Evolutionary conservation across 2,113 vertebrate genomes (phyloP), one percentile per base, ranked within the genome.

Genomic region (Conger conger): DNA sequence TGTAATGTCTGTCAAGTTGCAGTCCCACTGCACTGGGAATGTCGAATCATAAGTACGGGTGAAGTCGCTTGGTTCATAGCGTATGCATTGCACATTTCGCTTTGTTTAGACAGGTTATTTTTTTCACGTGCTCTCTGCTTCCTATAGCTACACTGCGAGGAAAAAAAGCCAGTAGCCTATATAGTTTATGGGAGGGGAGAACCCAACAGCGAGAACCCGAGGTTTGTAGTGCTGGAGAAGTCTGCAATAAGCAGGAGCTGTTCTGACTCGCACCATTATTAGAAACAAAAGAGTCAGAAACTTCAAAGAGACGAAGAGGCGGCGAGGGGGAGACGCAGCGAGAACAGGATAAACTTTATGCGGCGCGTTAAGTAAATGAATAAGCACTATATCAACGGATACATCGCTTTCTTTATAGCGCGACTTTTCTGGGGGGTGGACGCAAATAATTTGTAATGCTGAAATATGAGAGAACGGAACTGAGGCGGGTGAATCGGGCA

Each of bases 381-480:
- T 73, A 82, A 76, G 79, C 63, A 79, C 18, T 11, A 40, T 35
- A 63, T 63, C 88, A 87, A 88, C 82, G 86, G 89, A 89, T 86
- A 82, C 82, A 83, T 77, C 40, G 73, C 82, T 78, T 83, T 36
- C 57, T 77, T 85, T 83, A 87, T 82, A 37, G 87, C 85, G 89
- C 36, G 73, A 88, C 87, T 77, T 88, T 84, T 91, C 27, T 86
- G 91, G 93, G 93, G 92, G 93, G 93, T 91, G 93, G 92, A 92
- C 90, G 90, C 93, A 88, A 81, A 77, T 87, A 83, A 90, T 89
- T 88, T 91, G 92, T 91, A 91, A 94, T 93, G 92, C 85, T 94
- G 94, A 95, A 94, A 94, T 93, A 92, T 93, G 94, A 94, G 93
- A 92, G 90, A 93, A 91, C 86, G 86, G 89, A 91, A 90, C 91